Evolutionary conservation across 1,140 invertebrate species (phyloP).

Genomic region (Penaeus japonicus): DNA sequence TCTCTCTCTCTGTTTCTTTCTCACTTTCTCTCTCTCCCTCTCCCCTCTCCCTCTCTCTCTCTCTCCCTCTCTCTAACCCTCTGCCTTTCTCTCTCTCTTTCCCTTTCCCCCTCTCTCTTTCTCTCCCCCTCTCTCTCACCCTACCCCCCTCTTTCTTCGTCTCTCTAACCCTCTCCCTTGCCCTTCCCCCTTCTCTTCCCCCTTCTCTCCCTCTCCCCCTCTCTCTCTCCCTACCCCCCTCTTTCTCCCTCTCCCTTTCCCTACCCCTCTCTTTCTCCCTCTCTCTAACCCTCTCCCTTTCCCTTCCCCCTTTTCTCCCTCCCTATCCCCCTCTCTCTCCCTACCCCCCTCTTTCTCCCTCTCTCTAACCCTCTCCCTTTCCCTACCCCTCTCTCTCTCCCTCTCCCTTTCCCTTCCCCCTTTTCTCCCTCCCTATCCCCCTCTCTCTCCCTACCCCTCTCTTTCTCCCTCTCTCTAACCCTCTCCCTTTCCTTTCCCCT

Average conservation of each 20-base stretch:
- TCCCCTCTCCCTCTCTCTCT: background rate
- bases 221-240: slow-evolving; percentile 19
- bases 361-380: background rate
- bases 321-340: background rate
- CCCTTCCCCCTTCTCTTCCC: too few relatives aligned
- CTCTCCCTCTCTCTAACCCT: background rate
- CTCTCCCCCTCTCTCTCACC: too few relatives aligned
- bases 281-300: too few relatives aligned
- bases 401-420: background rate
- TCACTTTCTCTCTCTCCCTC: background rate
- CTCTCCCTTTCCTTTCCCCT: background rate
- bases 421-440: slow-evolving; percentile 9
- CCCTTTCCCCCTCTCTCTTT: too few relatives aligned
- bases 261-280: background rate
- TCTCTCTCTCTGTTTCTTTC: background rate
- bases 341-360: background rate
- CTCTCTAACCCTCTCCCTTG: too few relatives aligned
- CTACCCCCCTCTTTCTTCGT: too few relatives aligned
- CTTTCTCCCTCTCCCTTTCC: slow-evolving; percentile 17
- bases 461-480: background rate
- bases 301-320: slow-evolving; percentile 1
- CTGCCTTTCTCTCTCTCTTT: background rate
- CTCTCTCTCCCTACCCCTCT: background rate
- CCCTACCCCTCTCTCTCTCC: background rate
- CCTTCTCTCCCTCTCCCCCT: slow-evolving; percentile 9